A percentile compares a stretch with the other conserved stretches of the same genome.
Conservation (phyloP, 2,113 vertebrate species). For the Bubalus kerabau region DNA sequence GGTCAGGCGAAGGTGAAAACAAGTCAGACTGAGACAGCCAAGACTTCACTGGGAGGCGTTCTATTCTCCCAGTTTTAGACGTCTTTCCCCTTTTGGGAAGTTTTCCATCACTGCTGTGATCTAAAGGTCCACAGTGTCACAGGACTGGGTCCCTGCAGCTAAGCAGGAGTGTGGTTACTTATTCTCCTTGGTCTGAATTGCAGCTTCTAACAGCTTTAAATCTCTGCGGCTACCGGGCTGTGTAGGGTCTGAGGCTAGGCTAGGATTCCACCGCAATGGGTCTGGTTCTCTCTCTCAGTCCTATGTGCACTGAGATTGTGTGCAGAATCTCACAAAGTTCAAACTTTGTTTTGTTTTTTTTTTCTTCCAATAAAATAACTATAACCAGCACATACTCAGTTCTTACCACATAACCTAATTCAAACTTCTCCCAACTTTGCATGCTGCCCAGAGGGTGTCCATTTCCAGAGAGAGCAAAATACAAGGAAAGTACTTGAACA, state of each 20-base stretch:
- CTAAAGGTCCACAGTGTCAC: background rate
- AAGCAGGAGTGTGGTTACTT: background rate
- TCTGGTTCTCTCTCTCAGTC: background rate
- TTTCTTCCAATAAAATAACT: background rate
- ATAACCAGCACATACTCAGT: background rate
- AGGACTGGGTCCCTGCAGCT: background rate
- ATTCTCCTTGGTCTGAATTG: background rate
- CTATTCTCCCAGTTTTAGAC: background rate
- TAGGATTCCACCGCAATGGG: background rate
- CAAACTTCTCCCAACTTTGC: background rate
- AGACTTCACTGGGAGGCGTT: background rate
- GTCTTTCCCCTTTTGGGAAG: background rate
- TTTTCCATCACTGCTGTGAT: background rate
- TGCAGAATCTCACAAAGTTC: background rate
- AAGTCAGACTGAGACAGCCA: background rate
- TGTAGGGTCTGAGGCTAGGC: background rate
- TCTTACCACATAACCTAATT: background rate
- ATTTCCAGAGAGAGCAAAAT: background rate
- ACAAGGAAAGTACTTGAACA: background rate
- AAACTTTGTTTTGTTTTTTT: background rate
- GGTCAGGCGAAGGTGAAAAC: background rate
- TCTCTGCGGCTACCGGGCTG: background rate
- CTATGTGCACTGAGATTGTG: background rate
- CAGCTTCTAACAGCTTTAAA: background rate
- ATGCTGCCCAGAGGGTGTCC: background rate